Evolutionary conservation across 2,888 invertebrate genomes (phyloP), one percentile per base, ranked within the genome.

Genomic region (Diarsia mendica): DNA sequence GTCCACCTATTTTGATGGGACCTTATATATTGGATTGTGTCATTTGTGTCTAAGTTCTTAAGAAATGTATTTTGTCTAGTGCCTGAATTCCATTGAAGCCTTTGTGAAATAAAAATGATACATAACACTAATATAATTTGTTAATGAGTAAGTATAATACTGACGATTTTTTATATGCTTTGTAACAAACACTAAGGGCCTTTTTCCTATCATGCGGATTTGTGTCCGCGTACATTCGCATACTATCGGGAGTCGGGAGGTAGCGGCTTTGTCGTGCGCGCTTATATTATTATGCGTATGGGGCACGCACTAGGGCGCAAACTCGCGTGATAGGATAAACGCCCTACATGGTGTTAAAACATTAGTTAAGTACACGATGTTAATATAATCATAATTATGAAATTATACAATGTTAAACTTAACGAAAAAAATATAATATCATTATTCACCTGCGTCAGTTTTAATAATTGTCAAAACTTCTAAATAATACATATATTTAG

Each of bases 91-190:
- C 44, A 68, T 51, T 69, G 33, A 20, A 61, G 51, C 61, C 44
- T 44, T 71, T 67, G 3, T 23, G 46, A 58, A 28, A 58, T 39
- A 49, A 67, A 64, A 60, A 68, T 64, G 15, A 79, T 58, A 68
- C 18, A 49, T 61, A 61, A 68, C 51, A 69, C 23, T 75, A 70
- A 61, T 72, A 49, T 67, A 67, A 67, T 70, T 39, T 70, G 76
- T 79, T 65, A 76, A 51, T 73, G 71, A 55, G 68, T 86, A 84
- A 77, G 46, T 75, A 75, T 84, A 87, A 87, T 87, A 87, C 87
- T 87, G 87, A 79, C 72, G 72, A 78, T 67, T 83, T 84, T 70
- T 76, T 66, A 70, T 67, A 28, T 68, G 64, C 65, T 74, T 70
- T 65, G 71, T 76, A 71, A 67, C 23, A 81, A 72, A 49, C 39